phyloP scores from a whole-genome alignment of 2,113 vertebrate species.

The Mesembrinibis cayennensis region DNA sequence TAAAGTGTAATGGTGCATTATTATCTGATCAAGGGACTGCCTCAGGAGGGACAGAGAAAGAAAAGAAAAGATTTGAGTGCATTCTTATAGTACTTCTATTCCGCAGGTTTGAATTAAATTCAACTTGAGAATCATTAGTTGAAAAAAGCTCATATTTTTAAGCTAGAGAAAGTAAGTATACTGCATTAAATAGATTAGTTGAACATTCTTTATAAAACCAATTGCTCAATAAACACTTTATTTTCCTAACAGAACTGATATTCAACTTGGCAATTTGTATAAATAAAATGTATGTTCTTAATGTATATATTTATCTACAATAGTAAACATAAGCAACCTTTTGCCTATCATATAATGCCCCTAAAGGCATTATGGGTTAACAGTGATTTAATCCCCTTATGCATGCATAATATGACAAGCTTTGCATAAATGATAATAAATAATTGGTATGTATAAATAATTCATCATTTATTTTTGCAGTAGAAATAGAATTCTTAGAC shows the following conservation, averaged over 20 bases:
- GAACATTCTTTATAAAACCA: not conserved
- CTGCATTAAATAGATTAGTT: not conserved
- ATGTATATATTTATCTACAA: constrained; percentile 52
- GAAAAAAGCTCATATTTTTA: not conserved
- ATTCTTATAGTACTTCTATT: not conserved
- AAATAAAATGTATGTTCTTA: constrained; percentile 47
- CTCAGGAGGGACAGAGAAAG: not conserved
- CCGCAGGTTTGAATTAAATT: constrained; percentile 16
- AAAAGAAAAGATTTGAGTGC: not conserved
- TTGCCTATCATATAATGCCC: constrained; percentile 68
- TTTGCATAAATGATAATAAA: constrained; percentile 99
- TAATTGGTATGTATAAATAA: constrained; percentile 99
- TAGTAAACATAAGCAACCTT: constrained; percentile 65
- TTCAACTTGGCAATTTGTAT: not conserved
- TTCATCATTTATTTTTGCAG: constrained; percentile 97
- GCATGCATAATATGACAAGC: constrained; percentile 96
- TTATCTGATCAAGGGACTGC: constrained; percentile 11
- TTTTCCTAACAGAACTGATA: constrained; percentile 19
- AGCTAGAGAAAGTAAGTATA: not conserved
- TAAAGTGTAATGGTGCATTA: not conserved
- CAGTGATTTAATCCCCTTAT: constrained; percentile 91
- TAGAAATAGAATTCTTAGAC: constrained; percentile 88
- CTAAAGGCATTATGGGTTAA: constrained; percentile 88
- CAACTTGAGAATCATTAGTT: not conserved
- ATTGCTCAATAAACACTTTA: not conserved